These are phyloP conservation scores for Mirounga angustirostris DNA, from an alignment of 2,113 vertebrate genomes.

Conservation along the genomic window DNA sequence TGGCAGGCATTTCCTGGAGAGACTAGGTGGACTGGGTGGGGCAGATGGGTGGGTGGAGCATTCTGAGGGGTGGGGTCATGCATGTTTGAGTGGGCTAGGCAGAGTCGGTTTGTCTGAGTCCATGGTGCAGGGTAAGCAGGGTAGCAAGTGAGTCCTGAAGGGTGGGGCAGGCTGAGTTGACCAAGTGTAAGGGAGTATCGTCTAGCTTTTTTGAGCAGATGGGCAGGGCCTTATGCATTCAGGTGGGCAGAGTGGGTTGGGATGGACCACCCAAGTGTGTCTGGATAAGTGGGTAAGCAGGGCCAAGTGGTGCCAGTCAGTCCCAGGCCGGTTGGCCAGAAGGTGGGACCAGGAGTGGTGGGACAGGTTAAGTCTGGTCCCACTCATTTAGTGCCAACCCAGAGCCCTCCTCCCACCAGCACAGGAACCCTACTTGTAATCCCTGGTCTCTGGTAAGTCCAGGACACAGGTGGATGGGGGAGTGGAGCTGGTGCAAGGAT, in stretches of 20 bases:
- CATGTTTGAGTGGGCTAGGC: background rate
- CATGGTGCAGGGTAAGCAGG: background rate
- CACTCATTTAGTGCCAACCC: background rate
- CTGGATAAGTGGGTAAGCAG: conserved; percentile 22
- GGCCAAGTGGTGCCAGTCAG: background rate
- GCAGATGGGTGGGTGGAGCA: background rate
- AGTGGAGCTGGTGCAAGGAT: background rate
- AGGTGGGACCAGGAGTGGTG: background rate
- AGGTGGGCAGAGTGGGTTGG: background rate
- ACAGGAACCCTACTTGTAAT: background rate
- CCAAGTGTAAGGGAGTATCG: background rate
- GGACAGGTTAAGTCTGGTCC: background rate
- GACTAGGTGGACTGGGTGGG: background rate
- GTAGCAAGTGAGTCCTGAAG: background rate
- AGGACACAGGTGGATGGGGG: background rate
- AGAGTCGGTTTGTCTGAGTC: background rate
- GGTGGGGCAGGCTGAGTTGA: background rate
- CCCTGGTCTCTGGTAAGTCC: background rate
- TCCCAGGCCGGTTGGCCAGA: background rate
- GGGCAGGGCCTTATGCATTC: background rate
- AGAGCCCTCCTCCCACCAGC: background rate
- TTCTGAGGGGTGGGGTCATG: background rate
- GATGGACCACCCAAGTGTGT: background rate
- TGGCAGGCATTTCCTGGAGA: background rate
- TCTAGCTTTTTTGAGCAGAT: background rate